phyloP scores from a whole-genome alignment of 2,113 vertebrate species.

The Lepus europaeus region DNA sequence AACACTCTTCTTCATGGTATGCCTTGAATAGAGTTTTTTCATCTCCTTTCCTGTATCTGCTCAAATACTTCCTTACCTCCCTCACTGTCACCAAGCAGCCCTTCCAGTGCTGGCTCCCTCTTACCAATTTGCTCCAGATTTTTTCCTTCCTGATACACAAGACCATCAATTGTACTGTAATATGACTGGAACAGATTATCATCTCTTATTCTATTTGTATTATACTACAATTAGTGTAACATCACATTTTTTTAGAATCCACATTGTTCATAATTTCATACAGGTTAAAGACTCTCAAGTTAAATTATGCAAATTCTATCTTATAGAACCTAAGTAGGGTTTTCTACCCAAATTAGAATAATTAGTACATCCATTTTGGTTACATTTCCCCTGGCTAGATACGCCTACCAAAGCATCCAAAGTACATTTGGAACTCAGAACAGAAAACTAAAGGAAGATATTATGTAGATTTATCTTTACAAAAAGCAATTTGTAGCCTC shows the following conservation, averaged over 20 bases:
- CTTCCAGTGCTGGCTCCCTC: accelerated
- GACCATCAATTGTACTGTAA: background rate
- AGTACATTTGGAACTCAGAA: background rate
- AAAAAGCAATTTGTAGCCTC: background rate
- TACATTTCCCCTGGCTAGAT: background rate
- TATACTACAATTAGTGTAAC: background rate
- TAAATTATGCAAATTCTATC: background rate
- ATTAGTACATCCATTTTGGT: background rate
- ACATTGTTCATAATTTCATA: background rate
- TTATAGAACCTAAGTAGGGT: background rate
- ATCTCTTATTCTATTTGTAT: background rate
- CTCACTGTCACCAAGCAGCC: background rate
- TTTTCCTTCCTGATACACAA: background rate
- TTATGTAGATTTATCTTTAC: background rate
- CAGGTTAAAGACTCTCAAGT: background rate
- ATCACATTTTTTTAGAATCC: background rate
- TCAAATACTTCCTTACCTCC: background rate
- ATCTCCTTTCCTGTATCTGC: background rate
- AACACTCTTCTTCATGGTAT: background rate
- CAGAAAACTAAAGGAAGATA: background rate
- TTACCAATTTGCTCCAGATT: background rate
- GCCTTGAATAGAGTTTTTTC: background rate
- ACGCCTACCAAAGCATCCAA: background rate
- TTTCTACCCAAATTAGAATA: background rate
- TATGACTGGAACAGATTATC: too few relatives aligned